These are phyloP conservation scores for Telenomus remus DNA, from an alignment of 1,140 invertebrate genomes.

Conservation along the genomic window DNA sequence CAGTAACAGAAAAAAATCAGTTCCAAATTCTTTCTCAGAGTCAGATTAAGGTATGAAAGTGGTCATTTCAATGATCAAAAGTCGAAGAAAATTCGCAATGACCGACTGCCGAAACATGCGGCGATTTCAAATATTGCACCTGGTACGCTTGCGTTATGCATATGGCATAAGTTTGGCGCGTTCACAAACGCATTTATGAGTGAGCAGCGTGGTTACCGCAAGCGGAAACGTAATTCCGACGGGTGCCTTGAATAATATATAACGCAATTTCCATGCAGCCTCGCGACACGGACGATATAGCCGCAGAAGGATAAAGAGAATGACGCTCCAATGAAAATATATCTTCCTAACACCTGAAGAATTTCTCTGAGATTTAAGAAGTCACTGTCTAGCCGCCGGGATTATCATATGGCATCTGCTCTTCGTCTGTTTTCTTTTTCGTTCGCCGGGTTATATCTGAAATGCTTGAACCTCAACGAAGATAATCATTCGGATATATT, in stretches of 20 bases:
- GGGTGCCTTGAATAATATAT: conserved; percentile 69
- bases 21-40: neutral
- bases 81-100: conserved; percentile 32
- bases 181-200: conserved; percentile 48
- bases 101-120: conserved; percentile 49
- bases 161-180: conserved; percentile 53
- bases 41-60: neutral
- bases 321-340: conserved; percentile 57
- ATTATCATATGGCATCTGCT: conserved; percentile 49
- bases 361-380: conserved; percentile 51
- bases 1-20: neutral
- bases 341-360: conserved; percentile 59
- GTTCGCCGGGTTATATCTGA: neutral
- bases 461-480: conserved; percentile 21
- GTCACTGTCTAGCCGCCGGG: conserved; percentile 15
- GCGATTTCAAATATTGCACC: conserved; percentile 58
- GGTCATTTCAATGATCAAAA: conserved; percentile 34
- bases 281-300: conserved; percentile 39
- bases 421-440: conserved; percentile 36
- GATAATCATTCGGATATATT: no score
- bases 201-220: conserved; percentile 52
- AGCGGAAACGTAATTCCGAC: conserved; percentile 59
- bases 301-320: conserved; percentile 33
- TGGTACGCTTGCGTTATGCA: conserved; percentile 44
- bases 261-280: conserved; percentile 68